Base-by-base conservation (phyloP, 1,140 invertebrate species). In the Pseudomyrmex pallidus region DNA sequence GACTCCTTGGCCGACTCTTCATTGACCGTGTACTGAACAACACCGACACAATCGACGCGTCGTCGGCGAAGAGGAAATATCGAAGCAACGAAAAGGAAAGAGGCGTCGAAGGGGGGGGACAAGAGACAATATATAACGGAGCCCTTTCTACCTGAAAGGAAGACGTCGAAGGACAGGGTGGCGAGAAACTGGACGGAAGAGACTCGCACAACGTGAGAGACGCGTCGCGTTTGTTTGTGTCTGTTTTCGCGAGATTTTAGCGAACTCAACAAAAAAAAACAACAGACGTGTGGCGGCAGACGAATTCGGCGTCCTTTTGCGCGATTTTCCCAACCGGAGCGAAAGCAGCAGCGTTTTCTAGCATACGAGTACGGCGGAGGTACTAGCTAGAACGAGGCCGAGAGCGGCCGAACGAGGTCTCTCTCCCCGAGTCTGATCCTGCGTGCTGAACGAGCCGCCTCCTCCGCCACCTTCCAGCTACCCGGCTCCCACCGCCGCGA, bases 361-460 rank as follows among this genome's bases (percentile, higher is more conserved):
- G 63, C 89, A 89, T 88, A 90, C 90, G 90, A 92, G 84, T 92
- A 91, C 91, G 90, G 91, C 90, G 89, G 87, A 93, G 90, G 83
- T 91, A 92, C 92, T 93, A 90, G 87, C 86, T 73, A 88, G 76
- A 90, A 89, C 87, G 85, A 88, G 86, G 87, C 89, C 35, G 87
- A 91, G 78, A 90, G 90, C 91, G 87, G 77, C 87, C 88, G 85
- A 89, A 82, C 90, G 90, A 89, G 90, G 85, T 77, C 70, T 87
- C 85, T 76, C 74, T 85, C 87, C 86, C 70, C 83, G 68, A 77
- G 83, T 85, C 85, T 88, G 91, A 91, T 91, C 91, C 91, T 91
- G 91, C 91, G 91, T 91, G 90, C 83, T 91, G 90, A 91, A 90
- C 90, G 87, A 87, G 82, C 87, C 83, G 84, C 85, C 83, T 73